Conservation (phyloP, 1,140 invertebrate genomes). For the Dinothrombium tinctorium region DNA sequence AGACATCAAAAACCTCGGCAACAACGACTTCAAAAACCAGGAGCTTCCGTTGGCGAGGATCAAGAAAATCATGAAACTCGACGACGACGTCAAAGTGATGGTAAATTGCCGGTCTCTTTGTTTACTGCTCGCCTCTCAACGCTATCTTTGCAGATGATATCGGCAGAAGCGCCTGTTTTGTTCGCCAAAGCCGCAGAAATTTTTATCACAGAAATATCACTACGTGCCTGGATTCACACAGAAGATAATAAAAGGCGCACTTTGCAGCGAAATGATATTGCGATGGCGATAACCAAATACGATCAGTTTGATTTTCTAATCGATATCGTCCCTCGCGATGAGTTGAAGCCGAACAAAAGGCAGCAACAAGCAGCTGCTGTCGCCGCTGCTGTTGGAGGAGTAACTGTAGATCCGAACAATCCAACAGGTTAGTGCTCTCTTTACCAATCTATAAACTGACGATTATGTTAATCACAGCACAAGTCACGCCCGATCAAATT, state of each 20-base stretch:
- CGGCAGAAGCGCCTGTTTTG: constrained; percentile 82
- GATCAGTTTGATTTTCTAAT: constrained; percentile 99
- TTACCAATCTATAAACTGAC: too few species aligned
- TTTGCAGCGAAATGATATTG: constrained; percentile 86
- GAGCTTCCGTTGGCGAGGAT: constrained; percentile 82
- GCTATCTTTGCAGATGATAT: constrained; percentile 51
- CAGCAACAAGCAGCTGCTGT: not conserved
- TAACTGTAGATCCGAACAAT: not conserved
- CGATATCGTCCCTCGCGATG: constrained; percentile 92
- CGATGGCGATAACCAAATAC: constrained; percentile 90
- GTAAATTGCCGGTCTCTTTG: constrained; percentile 1
- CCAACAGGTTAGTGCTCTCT: too few species aligned
- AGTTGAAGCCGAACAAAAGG: constrained; percentile 21
- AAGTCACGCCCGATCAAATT: not conserved
- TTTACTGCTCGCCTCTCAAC: not conserved
- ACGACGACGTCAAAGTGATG: constrained; percentile 73
- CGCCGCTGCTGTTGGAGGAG: not conserved
- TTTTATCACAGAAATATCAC: constrained; percentile 82
- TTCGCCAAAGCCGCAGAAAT: constrained; percentile 97
- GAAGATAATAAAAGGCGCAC: constrained; percentile 92
- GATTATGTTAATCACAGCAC: too few species aligned
- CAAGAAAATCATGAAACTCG: constrained; percentile 98
- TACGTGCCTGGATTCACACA: constrained; percentile 89
- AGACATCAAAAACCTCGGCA: constrained; percentile 43
- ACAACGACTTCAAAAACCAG: constrained; percentile 62